Conservation (phyloP, 2,113 vertebrate species). For the Phycodurus eques region DNA sequence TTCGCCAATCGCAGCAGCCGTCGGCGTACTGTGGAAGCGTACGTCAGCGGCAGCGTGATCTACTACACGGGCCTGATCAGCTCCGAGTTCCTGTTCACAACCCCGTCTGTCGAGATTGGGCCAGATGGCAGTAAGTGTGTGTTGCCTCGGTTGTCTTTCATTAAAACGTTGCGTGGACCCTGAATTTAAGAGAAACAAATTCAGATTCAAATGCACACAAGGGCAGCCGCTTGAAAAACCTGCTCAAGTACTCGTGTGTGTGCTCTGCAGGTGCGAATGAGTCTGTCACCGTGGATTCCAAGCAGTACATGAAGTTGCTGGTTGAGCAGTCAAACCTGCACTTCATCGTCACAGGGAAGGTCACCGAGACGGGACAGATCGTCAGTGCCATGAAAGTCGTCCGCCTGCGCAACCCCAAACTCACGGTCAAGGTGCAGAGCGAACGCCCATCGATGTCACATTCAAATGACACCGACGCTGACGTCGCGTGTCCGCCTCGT, state of each 20-base stretch:
- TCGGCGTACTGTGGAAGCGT: slow-evolving; percentile 69
- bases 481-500: not conserved
- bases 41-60: slow-evolving; percentile 82
- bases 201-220: too few relatives aligned
- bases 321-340: slow-evolving; percentile 90
- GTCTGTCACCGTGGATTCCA: slow-evolving; percentile 67
- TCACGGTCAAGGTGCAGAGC: slow-evolving; percentile 78
- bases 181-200: too few relatives aligned
- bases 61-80: slow-evolving; percentile 90
- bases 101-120: slow-evolving; percentile 44
- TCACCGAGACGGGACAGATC: slow-evolving; percentile 81
- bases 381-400: slow-evolving; percentile 80
- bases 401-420: slow-evolving; percentile 75
- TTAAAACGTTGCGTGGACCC: not conserved
- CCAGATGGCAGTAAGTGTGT: slow-evolving; percentile 60
- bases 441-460: too few relatives aligned
- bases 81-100: slow-evolving; percentile 79
- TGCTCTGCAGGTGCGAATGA: slow-evolving; percentile 69
- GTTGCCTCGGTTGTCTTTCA: too few relatives aligned
- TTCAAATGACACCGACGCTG: not conserved
- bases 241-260: not conserved
- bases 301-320: slow-evolving; percentile 81
- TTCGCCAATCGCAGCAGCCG: slow-evolving; percentile 77
- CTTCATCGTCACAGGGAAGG: slow-evolving; percentile 85
- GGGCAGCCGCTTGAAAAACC: too few relatives aligned